Evolutionary conservation across 2,888 invertebrate species (phyloP), one percentile per base, ranked within the genome.

Genomic region (Acronicta alni): DNA sequence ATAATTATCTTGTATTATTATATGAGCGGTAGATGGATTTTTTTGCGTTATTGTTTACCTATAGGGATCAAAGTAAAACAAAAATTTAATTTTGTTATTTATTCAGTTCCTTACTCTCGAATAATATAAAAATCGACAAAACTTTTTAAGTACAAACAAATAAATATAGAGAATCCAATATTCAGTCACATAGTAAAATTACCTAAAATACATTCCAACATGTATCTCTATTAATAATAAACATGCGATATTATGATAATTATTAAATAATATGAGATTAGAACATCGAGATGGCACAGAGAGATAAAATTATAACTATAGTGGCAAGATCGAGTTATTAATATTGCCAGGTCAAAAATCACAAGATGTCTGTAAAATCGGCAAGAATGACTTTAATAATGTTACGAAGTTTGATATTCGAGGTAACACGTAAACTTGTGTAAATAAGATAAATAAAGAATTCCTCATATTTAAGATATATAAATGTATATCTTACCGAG

Each of bases 121-220:
- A 82, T 79, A 77, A 76, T 81, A 82, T 76, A 82, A 85, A 85
- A 84, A 83, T 82, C 75, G 83, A 83, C 80, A 83, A 84, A 84
- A 83, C 82, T 78, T 78, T 81, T 86, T 91, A 91, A 92, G 92
- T 92, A 92, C 91, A 89, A 91, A 88, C 85, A 86, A 78, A 87
- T 82, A 88, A 87, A 88, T 88, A 87, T 73, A 85, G 75, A 81
- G 80, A 83, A 79, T 83, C 77, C 77, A 72, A 81, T 84, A 81
- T 85, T 91, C 91, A 92, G 92, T 91, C 91, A 83, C 81, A 87
- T 82, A 79, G 70, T 85, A 79, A 79, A 79, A 81, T 74, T 69
- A 77, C 57, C 68, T 80, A 77, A 72, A 75, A 77, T 72, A 70
- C 74, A 74, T 61, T 67, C 38, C 49, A 60, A 69, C 63, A 62